Evolutionary conservation across 2,797 vertebrate genomes (phyloP), one percentile per base, ranked within the genome.

Genomic region (Steatocranus sp.): DNA sequence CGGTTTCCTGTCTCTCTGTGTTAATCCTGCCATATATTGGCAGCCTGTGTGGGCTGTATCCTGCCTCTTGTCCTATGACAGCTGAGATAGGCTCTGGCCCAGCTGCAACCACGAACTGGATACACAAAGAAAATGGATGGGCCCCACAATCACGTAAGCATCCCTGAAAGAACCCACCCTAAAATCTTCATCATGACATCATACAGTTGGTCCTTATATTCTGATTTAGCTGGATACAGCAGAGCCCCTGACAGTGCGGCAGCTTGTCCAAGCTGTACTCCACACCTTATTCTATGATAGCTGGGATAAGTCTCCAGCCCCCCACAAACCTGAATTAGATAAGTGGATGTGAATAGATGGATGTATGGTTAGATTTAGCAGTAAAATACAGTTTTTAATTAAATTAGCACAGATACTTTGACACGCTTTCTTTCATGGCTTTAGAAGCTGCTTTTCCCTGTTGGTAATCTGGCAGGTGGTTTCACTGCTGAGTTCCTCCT

Each of bases 61-160:
- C 36, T n/a, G 12, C 36, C 20, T 15, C 20, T 68, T 41, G 20
- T 15, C 61, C 12, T 41, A 25, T 66, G 61, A 41, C 34, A 10
- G 61, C 36, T 63, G 36, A n/a, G n/a, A 15, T 15, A 1, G 1
- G n/a, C 58, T 63, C 32, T 20, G 32, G 58, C 56, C 17, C 17
- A 36, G 3, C 32, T 34, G 17, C 30, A 34, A 61, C 56, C 30
- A 5, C 1, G 0, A 61, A 12, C 32, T 61, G 11, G 32, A 5
- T 61, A 12, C 32, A 36, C 18, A 36, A 2, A 61, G 18, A 61
- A 61, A 36, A 36, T 61, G 0, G 56, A 36, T 61, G 18, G 2
- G 36, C 20, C 8, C 8, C 8, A 25, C 8, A 43, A 34, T 61
- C 20, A 6, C 1, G 5, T 41, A 25, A 66, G 41, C 20, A 61